Evolutionary conservation across 2,113 vertebrate genomes (phyloP).

Genomic region (Alosa alosa): DNA sequence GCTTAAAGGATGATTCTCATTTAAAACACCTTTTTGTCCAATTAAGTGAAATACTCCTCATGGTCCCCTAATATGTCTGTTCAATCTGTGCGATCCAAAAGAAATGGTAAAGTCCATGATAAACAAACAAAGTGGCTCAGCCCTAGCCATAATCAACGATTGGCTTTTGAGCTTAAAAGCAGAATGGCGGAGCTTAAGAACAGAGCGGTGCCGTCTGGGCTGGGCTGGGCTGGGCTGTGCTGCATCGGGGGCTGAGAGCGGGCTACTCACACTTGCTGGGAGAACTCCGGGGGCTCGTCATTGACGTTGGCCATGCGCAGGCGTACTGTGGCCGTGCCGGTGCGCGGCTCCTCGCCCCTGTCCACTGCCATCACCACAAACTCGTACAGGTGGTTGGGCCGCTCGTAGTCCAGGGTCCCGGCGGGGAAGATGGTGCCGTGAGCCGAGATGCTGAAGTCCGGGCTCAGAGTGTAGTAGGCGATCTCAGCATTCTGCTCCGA

Average conservation of each 20-base stretch:
- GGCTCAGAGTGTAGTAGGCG: conserved; percentile 80
- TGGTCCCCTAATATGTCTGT: too few relatives aligned
- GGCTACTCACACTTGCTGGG: conserved; percentile 77
- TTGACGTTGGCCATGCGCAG: conserved; percentile 85
- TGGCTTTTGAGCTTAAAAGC: too few relatives aligned
- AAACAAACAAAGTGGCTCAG: too few relatives aligned
- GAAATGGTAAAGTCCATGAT: too few relatives aligned
- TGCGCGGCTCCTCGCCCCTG: conserved; percentile 76
- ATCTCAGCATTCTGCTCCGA: conserved; percentile 80
- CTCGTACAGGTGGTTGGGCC: conserved; percentile 83
- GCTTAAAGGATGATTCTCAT: too few relatives aligned
- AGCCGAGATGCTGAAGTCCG: conserved; percentile 82
- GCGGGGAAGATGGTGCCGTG: conserved; percentile 82
- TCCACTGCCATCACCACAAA: conserved; percentile 87
- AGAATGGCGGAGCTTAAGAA: too few relatives aligned
- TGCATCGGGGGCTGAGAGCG: not conserved
- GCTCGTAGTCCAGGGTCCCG: conserved; percentile 77
- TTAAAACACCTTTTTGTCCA: too few relatives aligned
- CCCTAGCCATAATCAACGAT: too few relatives aligned
- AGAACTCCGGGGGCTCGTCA: conserved; percentile 84
- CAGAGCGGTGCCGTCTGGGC: too few relatives aligned
- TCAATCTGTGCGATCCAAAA: too few relatives aligned
- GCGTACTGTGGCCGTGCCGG: conserved; percentile 82
- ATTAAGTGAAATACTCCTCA: too few relatives aligned
- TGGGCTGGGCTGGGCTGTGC: too few relatives aligned